Evolutionary conservation across 2,888 invertebrate genomes (phyloP).

Genomic region (Phengaris alcon): DNA sequence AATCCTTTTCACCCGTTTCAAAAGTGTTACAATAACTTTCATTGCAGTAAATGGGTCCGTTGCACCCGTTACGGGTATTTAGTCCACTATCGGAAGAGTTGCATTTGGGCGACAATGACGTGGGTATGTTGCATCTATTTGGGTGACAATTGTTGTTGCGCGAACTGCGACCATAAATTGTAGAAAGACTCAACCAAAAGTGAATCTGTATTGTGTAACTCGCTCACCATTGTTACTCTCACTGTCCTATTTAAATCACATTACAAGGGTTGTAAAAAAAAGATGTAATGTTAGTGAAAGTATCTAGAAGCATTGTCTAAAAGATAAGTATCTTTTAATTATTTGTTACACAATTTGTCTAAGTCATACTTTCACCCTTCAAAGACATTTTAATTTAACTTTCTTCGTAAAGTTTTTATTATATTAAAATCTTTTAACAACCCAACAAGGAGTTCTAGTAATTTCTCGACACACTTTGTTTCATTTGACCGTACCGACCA

Average conservation of each 20-base stretch:
- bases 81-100: neutral
- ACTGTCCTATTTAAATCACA: conserved; percentile 11
- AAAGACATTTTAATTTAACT: neutral
- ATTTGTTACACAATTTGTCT: neutral
- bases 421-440: neutral
- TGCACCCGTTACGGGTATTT: neutral
- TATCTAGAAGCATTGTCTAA: neutral
- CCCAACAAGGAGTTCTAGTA: neutral
- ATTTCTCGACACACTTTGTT: neutral
- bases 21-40: neutral
- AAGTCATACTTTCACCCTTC: neutral
- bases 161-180: neutral
- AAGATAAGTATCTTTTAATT: neutral
- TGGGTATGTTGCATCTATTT: neutral
- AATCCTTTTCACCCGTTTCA: neutral
- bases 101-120: neutral
- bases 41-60: neutral
- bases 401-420: neutral
- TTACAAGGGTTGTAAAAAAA: neutral
- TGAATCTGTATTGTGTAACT: conserved; percentile 12
- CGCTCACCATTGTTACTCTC: neutral
- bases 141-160: neutral
- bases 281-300: neutral
- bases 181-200: neutral
- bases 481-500: too few species aligned